Evolutionary conservation across 1,140 invertebrate species (phyloP).

Genomic region (Trinorchestia longiramus): DNA sequence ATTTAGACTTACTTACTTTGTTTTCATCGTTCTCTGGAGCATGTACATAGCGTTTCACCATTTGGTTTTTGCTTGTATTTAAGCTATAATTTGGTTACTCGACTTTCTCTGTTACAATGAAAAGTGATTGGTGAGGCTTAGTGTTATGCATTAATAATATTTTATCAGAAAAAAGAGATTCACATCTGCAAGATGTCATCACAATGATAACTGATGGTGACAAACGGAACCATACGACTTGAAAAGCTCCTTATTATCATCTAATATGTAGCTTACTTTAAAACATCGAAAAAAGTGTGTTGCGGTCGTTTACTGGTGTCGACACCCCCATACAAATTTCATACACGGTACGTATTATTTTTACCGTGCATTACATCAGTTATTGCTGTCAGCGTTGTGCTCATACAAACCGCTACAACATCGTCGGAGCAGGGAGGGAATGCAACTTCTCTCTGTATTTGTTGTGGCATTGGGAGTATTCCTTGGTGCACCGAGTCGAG

Average conservation of each 20-base stretch:
- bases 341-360: neutral
- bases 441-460: neutral
- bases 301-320: too few relatives aligned
- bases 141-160: too few relatives aligned
- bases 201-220: too few relatives aligned
- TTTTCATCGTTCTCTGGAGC: neutral
- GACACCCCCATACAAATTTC: too few relatives aligned
- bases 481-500: too few relatives aligned
- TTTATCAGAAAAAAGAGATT: too few relatives aligned
- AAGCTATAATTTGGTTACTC: neutral
- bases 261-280: too few relatives aligned
- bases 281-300: too few relatives aligned
- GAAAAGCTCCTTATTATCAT: too few relatives aligned
- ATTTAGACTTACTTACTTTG: neutral
- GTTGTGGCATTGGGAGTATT: neutral
- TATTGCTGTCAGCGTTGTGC: neutral
- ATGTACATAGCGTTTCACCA: neutral
- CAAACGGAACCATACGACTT: too few relatives aligned
- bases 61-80: neutral
- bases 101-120: neutral
- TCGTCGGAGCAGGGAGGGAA: neutral
- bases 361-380: neutral
- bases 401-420: neutral
- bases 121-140: too few relatives aligned
- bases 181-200: too few relatives aligned